Conservation (phyloP, 2,797 vertebrate genomes). For the Limnodromus scolopaceus region DNA sequence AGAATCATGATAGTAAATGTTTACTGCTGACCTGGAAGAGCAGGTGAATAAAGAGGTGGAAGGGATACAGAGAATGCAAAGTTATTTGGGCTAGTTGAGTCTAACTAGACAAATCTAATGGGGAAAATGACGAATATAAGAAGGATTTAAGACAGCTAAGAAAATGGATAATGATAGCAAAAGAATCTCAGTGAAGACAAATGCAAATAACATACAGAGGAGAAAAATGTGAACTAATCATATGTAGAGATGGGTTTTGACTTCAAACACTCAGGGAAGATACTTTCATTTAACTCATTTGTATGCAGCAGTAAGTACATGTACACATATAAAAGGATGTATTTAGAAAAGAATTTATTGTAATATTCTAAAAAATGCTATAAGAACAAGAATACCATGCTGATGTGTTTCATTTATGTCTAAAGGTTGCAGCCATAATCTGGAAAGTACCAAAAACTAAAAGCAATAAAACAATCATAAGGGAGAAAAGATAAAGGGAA, state of each 20-base stretch:
- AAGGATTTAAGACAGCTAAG: neutral
- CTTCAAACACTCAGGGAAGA: neutral
- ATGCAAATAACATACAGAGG: neutral
- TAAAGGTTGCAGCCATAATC: neutral
- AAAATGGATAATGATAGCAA: neutral
- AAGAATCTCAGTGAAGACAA: neutral
- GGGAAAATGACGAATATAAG: neutral
- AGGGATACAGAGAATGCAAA: neutral
- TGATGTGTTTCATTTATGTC: neutral
- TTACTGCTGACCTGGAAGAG: neutral
- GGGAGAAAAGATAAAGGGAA: neutral
- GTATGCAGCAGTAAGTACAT: neutral
- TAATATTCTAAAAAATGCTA: neutral
- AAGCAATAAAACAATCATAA: neutral
- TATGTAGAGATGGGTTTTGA: neutral
- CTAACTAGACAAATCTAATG: neutral
- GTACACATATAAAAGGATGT: neutral
- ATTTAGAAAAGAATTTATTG: neutral
- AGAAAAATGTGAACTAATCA: neutral
- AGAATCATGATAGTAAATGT: neutral
- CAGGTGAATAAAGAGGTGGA: neutral
- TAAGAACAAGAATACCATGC: neutral
- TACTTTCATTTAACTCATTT: neutral
- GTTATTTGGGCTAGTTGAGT: neutral
- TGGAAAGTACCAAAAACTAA: neutral